Percentiles rank a stretch among this genome's conserved stretches.
phyloP scores from a whole-genome alignment of 2,888 invertebrate genomes.

The Bruchidius siliquastri region DNA sequence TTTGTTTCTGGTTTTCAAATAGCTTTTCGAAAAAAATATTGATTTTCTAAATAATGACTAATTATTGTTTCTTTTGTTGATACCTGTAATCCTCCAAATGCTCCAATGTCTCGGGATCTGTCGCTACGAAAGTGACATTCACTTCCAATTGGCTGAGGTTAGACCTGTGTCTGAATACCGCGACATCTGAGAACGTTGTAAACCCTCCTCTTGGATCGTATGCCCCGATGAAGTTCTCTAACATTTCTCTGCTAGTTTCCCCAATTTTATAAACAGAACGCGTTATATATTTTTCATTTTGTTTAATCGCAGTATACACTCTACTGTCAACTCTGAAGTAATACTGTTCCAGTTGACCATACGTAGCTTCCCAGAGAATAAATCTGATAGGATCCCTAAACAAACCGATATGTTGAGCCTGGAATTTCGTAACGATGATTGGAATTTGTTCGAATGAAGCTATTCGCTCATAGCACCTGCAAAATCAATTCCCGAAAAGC shows the following conservation, averaged over 20 bases:
- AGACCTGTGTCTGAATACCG: not conserved
- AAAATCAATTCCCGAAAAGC: not conserved
- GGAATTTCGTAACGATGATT: not conserved
- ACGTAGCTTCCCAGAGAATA: not conserved
- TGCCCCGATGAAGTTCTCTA: not conserved
- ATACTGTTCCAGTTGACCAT: not conserved
- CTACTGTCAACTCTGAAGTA: not conserved
- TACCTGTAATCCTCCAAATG: conserved; percentile 1
- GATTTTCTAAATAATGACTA: not conserved
- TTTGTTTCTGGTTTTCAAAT: too few species aligned
- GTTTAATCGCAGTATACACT: not conserved
- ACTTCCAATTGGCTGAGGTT: not conserved
- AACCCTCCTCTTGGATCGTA: not conserved
- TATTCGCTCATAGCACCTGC: not conserved
- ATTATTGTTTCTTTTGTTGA: not conserved
- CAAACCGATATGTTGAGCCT: not conserved
- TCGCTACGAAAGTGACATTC: not conserved
- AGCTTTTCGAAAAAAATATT: too few species aligned
- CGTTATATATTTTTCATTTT: not conserved
- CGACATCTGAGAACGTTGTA: not conserved
- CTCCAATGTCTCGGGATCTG: not conserved
- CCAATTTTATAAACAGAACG: not conserved
- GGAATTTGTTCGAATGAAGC: not conserved
- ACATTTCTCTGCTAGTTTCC: not conserved
- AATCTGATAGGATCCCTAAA: not conserved